Evolutionary conservation across 2,888 invertebrate species (phyloP).

Genomic region (Axea sp.): DNA sequence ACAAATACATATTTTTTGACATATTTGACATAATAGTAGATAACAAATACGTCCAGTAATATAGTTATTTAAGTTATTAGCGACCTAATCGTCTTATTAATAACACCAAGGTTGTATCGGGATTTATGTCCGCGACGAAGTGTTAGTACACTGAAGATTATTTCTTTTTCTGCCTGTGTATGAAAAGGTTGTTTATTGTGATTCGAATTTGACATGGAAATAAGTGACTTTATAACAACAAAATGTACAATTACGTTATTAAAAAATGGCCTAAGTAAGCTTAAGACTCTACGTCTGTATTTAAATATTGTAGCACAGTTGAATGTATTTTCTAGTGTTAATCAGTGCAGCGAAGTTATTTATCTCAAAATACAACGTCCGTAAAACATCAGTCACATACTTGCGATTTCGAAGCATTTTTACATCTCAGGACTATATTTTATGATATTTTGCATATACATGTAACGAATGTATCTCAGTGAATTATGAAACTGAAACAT

Average conservation of each 20-base stretch:
- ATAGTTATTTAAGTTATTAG: constrained; percentile 7
- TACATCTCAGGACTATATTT: constrained; percentile 62
- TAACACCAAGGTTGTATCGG: too few relatives aligned
- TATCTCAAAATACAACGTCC: constrained; percentile 53
- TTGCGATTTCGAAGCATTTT: constrained; percentile 58
- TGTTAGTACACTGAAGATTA: background rate
- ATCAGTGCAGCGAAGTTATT: constrained; percentile 52
- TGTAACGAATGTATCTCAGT: constrained; percentile 13
- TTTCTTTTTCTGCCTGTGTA: constrained; percentile 15
- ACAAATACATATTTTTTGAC: constrained; percentile 13
- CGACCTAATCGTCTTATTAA: constrained; percentile 7
- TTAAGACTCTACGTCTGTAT: constrained; percentile 50
- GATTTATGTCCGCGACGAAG: too few relatives aligned
- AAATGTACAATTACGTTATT: constrained; percentile 34
- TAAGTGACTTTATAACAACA: constrained; percentile 8
- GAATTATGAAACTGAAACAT: constrained; percentile 14
- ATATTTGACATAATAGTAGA: background rate
- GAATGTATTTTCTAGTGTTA: constrained; percentile 54
- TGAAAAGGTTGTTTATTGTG: constrained; percentile 14
- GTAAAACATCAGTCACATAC: constrained; percentile 44
- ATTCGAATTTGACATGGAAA: constrained; percentile 6
- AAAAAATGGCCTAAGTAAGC: constrained; percentile 60
- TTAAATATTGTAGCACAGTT: constrained; percentile 41
- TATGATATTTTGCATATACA: constrained; percentile 52
- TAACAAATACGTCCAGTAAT: constrained; percentile 10